Base-by-base conservation (phyloP, 2,888 invertebrate species). In the Entomobrya proxima region DNA sequence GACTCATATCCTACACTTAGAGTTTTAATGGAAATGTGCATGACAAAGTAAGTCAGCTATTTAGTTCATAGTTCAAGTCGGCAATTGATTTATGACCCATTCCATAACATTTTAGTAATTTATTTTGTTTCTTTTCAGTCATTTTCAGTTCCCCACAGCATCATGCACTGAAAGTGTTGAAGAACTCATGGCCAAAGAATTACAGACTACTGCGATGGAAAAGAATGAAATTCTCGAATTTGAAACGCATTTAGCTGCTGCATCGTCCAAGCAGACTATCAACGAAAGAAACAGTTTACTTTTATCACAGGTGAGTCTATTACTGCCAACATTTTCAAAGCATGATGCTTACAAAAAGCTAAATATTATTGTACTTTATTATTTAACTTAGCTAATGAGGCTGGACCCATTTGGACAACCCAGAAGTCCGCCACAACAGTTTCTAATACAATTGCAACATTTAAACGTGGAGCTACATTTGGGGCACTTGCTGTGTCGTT, bases 1-100 rank as follows among this genome's bases (percentile, higher is more conserved):
- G 94, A 95, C 90, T 95, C 95, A 89, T 98, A 98, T 93, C 97
- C 98, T 21, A 98, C 96, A 72, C 94, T 98, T 88, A 94, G 96
- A 87, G 95, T 95, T 91, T 93, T 98, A 88, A 98, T 98, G 94
- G 98, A 98, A 93, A 97, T 97, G 95, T 97, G 97, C 91, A 98
- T 98, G 91, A 98, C 98, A 11, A 97, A 96, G 95, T 96, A 91
- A 93, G 93, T 92, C 52, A 58, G n/a, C n/a, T n/a, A n/a, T n/a
- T n/a, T n/a, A n/a, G n/a, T n/a, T n/a, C n/a, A n/a, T n/a, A n/a
- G n/a, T n/a, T n/a, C n/a, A n/a, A n/a, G n/a, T n/a, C n/a, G n/a
- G 35, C n/a, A 27, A 27, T 30, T 55, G 21, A 50, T 32, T 75
- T 72, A 47, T 9, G 18, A 24, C 21, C 37, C 13, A 15, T 15